Evolutionary conservation across 35 echinoderm and acorn worm species (phyloP).

Genomic region (Strongylocentrotus purpuratus): DNA sequence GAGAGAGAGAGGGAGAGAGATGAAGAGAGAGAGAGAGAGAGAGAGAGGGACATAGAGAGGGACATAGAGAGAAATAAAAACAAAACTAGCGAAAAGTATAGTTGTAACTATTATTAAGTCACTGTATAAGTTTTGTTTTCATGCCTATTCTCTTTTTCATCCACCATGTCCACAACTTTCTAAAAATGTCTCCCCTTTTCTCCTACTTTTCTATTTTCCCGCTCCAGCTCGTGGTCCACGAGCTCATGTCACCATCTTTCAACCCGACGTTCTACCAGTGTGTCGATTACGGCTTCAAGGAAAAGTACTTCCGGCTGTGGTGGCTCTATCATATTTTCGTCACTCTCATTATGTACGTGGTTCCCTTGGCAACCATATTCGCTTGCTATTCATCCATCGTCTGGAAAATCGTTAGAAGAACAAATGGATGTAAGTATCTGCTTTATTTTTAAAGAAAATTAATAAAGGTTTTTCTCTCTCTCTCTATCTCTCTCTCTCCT

Average conservation of each 20-base stretch:
- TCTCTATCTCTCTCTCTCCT: too few relatives aligned
- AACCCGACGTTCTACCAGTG: constrained; percentile 58
- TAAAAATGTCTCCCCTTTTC: not conserved
- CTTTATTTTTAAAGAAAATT: not conserved
- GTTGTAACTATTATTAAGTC: too few relatives aligned
- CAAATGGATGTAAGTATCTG: constrained; percentile 25
- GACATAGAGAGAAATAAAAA: too few relatives aligned
- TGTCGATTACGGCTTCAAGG: constrained; percentile 51
- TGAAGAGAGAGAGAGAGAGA: too few relatives aligned
- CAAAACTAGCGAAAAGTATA: too few relatives aligned
- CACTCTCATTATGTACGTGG: constrained; percentile 49
- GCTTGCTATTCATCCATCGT: constrained; percentile 73
- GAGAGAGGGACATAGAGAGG: too few relatives aligned
- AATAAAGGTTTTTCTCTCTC: too few relatives aligned
- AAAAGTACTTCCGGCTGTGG: not conserved
- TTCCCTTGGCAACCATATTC: constrained; percentile 59
- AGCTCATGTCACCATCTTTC: not conserved
- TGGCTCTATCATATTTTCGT: constrained; percentile 58
- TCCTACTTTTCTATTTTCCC: not conserved
- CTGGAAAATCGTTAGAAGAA: constrained; percentile 59
- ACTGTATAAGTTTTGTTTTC: too few relatives aligned
- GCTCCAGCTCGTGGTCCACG: constrained; percentile 52
- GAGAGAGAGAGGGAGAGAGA: not conserved
- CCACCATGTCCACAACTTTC: not conserved
- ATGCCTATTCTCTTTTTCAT: too few relatives aligned